Base-by-base conservation (phyloP, 2,113 vertebrate genomes). In the Sakesphorus luctuosus region DNA sequence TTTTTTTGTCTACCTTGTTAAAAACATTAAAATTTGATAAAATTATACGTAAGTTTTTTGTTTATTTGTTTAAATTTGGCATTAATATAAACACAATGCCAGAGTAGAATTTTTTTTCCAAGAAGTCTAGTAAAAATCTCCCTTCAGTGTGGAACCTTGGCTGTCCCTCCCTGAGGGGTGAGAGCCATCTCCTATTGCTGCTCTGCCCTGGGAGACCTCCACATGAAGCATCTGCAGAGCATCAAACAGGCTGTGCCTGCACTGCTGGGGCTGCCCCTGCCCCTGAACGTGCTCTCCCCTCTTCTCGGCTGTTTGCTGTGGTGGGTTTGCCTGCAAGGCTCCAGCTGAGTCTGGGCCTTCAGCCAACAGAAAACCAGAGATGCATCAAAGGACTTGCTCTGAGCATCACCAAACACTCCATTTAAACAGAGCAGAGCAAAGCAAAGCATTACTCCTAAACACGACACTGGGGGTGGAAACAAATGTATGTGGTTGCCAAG, bases 351-450 rank as follows among this genome's bases (percentile, higher is more conserved):
- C 76, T 94, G 88, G 77, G 91, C 93, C 52, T 82, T 74, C 49
- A 80, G 76, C 83, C 87, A 96, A 87, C 95, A 68, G 46, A 83
- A 73, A 87, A 95, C 49, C 63, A 58, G 82, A 76, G 71, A 55
- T 26, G 53, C 86, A 87, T 80, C 68, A 91, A 92, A 93, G 84
- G 17, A 29, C 47, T 92, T 91, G 36, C 63, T 91, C 65, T 75
- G 47, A 77, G n/a, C n/a, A 58, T 91, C 66, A 52, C 74, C 89
- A 95, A 88, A 81, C 78, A 58, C 13, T 93, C 6, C 44, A 29
- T 87, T 75, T 61, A 85, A 71, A 38, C 56, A 58, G 56, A 77
- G 53, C 26, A 77, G 59, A 71, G 85, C 86, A 40, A 73, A 77
- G 29, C 58, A n/a, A n/a, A n/a, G n/a, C n/a, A n/a, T n/a, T 92